phyloP scores from a whole-genome alignment of 2,888 invertebrate species.

The Psylliodes chrysocephalus region DNA sequence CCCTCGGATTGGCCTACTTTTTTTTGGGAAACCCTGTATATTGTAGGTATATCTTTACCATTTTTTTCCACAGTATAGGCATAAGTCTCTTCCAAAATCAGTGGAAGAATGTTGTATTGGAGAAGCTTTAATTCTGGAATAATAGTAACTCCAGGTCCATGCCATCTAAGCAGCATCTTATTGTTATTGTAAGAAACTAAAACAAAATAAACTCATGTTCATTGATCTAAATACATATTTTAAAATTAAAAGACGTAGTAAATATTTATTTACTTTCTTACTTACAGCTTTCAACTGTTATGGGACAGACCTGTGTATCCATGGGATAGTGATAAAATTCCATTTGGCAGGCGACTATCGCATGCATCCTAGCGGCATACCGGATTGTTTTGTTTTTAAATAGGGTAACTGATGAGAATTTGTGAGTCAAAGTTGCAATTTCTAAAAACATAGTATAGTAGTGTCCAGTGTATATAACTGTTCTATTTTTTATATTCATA shows the following conservation, averaged over 20 bases:
- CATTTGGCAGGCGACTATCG: constrained; percentile 88
- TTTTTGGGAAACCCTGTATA: too few relatives aligned
- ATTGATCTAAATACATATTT: too few relatives aligned
- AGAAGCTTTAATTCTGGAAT: constrained; percentile 83
- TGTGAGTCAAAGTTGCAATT: constrained; percentile 82
- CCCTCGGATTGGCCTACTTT: too few relatives aligned
- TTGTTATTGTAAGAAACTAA: constrained; percentile 83
- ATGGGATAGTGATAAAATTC: constrained; percentile 87
- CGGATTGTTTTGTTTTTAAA: constrained; percentile 83
- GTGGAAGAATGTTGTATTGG: constrained; percentile 81
- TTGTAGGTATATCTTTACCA: constrained; percentile 66
- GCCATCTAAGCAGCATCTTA: constrained; percentile 81
- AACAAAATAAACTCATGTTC: constrained; percentile 59
- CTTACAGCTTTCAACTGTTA: constrained; percentile 88
- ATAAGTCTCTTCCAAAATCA: constrained; percentile 77
- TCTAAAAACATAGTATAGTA: constrained; percentile 70
- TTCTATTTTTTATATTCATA: too few relatives aligned
- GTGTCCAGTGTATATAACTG: too few relatives aligned
- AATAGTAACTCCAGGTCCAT: constrained; percentile 77
- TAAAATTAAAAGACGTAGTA: too few relatives aligned
- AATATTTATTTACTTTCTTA: too few relatives aligned
- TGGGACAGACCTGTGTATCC: constrained; percentile 87
- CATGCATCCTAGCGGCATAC: constrained; percentile 85
- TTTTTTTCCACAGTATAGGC: constrained; percentile 82
- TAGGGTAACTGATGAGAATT: constrained; percentile 83